Evolutionary conservation across 2,797 vertebrate species (phyloP).

Genomic region (Cebuella pygmaea): DNA sequence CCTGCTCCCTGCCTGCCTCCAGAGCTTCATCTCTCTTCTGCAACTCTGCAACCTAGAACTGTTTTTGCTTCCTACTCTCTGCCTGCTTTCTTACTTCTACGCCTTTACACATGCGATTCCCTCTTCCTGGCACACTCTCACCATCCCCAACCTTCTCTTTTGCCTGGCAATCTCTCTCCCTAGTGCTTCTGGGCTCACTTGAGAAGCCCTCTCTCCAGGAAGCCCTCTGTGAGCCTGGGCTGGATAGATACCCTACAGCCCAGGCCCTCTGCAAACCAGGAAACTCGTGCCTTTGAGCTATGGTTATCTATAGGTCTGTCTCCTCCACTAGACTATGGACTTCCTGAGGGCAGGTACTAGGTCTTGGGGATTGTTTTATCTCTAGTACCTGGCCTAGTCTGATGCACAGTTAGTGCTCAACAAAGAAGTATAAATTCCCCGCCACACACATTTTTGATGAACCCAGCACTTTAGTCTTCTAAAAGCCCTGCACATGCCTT

Average conservation of each 20-base stretch:
- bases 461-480: neutral
- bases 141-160: neutral
- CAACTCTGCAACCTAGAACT: neutral
- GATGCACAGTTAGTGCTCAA: neutral
- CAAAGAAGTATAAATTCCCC: neutral
- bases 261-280: neutral
- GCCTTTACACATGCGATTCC: neutral
- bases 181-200: neutral
- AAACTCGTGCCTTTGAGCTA: neutral
- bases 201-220: neutral
- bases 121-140: neutral
- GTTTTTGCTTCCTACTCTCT: neutral
- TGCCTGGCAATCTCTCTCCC: neutral
- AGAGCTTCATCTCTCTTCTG: neutral
- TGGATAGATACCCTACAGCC: neutral
- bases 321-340: neutral
- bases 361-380: neutral
- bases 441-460: neutral
- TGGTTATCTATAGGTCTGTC: neutral
- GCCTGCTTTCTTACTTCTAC: neutral
- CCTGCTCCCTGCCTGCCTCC: neutral
- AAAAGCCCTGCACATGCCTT: neutral
- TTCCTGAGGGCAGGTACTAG: neutral
- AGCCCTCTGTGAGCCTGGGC: neutral
- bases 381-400: neutral